Base-by-base conservation (phyloP, 1,140 invertebrate genomes). In the Aplysia californica region DNA sequence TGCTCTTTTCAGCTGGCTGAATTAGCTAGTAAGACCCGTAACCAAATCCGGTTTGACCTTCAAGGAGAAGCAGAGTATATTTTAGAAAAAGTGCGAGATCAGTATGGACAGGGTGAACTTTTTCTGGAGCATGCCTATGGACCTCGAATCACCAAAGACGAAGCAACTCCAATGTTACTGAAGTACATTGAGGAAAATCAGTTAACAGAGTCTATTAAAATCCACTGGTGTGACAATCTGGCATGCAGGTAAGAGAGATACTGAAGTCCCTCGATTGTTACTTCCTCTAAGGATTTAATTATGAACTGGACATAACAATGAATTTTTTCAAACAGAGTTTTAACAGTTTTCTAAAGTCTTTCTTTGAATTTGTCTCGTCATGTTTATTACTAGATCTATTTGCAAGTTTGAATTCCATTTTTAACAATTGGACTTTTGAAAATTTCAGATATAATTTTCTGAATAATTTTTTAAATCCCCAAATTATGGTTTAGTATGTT, bases 201-300 rank as follows among this genome's bases (percentile, higher is more conserved):
- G 26, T 58, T 87, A 20, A 82, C 87, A 76, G 87, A 87, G 26
- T 83, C 84, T 26, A 82, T 89, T 73, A 83, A 69, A 35, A 82
- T 89, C 23, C 80, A 86, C 41, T 89, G 86, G 86, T 87, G 83
- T 75, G 80, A 81, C 69, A 82, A 88, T 69, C 76, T 89, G 56
- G 77, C 81, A 29, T 86, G 84, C 79, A 87, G 85, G 87, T 89
- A 72, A 77, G 66, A 55, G 5, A 64, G n/a, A n/a, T n/a, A n/a
- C n/a, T n/a, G n/a, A n/a, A n/a, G n/a, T n/a, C n/a, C n/a, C n/a
- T n/a, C n/a, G n/a, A n/a, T n/a, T n/a, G n/a, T n/a, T n/a, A n/a
- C n/a, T n/a, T n/a, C n/a, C n/a, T n/a, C n/a, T n/a, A n/a, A n/a
- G n/a, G n/a, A n/a, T n/a, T n/a, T n/a, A n/a, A n/a, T n/a, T n/a